Conservation (phyloP, 2,113 vertebrate genomes). For the Clarias gariepinus region DNA sequence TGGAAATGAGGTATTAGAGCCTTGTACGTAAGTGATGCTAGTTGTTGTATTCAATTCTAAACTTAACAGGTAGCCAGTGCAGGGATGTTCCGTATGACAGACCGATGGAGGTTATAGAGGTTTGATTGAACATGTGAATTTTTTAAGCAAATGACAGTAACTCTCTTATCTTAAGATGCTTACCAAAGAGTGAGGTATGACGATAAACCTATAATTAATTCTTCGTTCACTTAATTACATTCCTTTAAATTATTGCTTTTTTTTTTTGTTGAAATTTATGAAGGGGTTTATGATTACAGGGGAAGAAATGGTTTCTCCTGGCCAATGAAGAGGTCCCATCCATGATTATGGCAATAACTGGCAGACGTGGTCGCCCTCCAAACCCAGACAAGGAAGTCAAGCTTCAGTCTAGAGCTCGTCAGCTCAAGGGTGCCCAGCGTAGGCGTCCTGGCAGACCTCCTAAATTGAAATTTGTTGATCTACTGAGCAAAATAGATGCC, state of each 20-base stretch:
- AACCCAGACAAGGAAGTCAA: conserved; percentile 86
- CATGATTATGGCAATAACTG: conserved; percentile 95
- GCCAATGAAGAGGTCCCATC: conserved; percentile 91
- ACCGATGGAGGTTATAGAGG: not conserved
- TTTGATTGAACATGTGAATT: not conserved
- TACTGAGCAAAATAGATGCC: conserved; percentile 86
- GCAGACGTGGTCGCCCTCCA: conserved; percentile 91
- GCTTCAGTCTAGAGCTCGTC: conserved; percentile 63
- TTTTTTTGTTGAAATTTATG: not conserved
- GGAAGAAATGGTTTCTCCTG: conserved; percentile 84
- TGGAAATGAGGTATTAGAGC: too few relatives aligned
- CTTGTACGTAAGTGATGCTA: too few relatives aligned
- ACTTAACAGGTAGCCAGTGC: too few relatives aligned
- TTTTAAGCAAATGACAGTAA: not conserved
- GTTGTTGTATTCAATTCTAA: too few relatives aligned
- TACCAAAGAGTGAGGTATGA: not conserved
- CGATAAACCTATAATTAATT: not conserved
- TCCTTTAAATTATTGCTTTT: not conserved
- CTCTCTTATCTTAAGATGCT: not conserved
- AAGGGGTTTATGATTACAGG: conserved; percentile 68
- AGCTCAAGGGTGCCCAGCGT: conserved; percentile 65
- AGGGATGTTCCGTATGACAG: too few relatives aligned
- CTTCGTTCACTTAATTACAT: not conserved
- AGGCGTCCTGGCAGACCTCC: conserved; percentile 86
- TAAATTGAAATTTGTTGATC: conserved; percentile 83